phyloP scores from a whole-genome alignment of 1,140 invertebrate genomes.

The Diorhabda carinulata region DNA sequence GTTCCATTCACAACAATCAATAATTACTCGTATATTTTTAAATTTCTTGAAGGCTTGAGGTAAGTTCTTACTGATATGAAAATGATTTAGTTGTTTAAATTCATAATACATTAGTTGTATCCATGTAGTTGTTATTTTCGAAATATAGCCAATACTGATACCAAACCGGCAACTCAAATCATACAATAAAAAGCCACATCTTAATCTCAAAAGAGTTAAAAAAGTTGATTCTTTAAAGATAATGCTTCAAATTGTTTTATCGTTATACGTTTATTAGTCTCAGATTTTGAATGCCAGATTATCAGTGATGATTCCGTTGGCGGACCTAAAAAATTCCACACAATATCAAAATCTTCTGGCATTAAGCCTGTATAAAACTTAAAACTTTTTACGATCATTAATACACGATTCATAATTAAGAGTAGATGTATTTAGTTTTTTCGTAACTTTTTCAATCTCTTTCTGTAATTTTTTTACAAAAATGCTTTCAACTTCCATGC shows the following conservation, averaged over 20 bases:
- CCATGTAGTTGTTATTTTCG: constrained; percentile 13
- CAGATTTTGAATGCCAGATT: too few relatives aligned
- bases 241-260: too few relatives aligned
- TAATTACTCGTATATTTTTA: background rate
- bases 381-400: background rate
- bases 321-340: too few relatives aligned
- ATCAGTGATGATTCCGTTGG: too few relatives aligned
- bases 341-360: too few relatives aligned
- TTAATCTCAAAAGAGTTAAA: background rate
- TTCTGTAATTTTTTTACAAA: background rate
- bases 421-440: too few relatives aligned
- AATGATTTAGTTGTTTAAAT: constrained; percentile 12
- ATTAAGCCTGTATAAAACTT: too few relatives aligned
- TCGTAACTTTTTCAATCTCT: too few relatives aligned
- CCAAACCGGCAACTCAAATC: too few relatives aligned
- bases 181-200: background rate
- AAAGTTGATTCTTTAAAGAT: background rate
- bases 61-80: constrained; percentile 5
- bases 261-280: too few relatives aligned
- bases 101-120: constrained; percentile 8
- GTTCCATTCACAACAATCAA: background rate
- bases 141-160: constrained; percentile 9
- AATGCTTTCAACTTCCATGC: constrained; percentile 11
- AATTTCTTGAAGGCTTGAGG: constrained; percentile 4
- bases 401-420: background rate